A percentile compares a stretch with the other conserved stretches of the same genome.
These are phyloP conservation scores for Ctenicera cuprea DNA, from an alignment of 2,888 invertebrate species.

Conservation along the genomic window DNA sequence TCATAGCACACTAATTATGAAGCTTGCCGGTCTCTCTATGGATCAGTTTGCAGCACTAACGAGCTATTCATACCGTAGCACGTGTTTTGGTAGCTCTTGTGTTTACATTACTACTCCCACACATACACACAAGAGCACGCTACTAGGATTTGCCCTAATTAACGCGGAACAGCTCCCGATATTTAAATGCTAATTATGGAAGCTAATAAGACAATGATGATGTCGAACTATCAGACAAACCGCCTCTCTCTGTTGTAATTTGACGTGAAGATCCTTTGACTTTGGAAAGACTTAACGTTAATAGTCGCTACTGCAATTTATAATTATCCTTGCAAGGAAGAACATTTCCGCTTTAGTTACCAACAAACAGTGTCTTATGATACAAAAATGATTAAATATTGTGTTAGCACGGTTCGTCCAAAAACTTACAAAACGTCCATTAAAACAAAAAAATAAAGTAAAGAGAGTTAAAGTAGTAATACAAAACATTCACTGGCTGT, in stretches of 20 bases:
- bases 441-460: no score
- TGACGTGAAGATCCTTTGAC: background rate
- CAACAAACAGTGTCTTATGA: no score
- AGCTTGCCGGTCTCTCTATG: constrained; percentile 52
- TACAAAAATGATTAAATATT: no score
- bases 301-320: background rate
- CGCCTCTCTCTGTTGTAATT: background rate
- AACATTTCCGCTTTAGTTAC: no score
- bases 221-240: background rate
- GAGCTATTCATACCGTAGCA: constrained; percentile 59
- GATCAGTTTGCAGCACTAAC: constrained; percentile 57
- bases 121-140: constrained; percentile 16
- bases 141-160: constrained; percentile 51
- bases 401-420: no score
- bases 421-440: no score
- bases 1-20: constrained; percentile 51
- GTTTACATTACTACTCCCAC: constrained; percentile 48
- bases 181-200: constrained; percentile 47
- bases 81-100: constrained; percentile 51
- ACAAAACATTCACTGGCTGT: no score
- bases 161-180: constrained; percentile 46
- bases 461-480: no score
- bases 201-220: constrained; percentile 48
- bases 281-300: background rate
- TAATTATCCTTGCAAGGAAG: no score